Evolutionary conservation across 2,888 invertebrate species (phyloP).

Genomic region (Scaptodrosophila latifasciaeformis): DNA sequence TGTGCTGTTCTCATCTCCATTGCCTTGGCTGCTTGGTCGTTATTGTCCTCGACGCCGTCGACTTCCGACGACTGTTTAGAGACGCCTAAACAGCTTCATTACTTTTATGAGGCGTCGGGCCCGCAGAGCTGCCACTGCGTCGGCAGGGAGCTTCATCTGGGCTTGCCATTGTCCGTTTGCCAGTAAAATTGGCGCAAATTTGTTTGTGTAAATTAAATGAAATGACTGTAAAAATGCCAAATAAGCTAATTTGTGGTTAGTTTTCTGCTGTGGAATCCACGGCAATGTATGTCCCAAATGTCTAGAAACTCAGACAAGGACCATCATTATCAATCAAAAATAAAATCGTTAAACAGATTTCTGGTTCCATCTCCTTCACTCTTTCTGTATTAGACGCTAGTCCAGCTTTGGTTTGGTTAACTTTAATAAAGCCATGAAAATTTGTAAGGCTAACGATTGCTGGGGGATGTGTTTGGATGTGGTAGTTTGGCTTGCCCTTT

Average conservation of each 20-base stretch:
- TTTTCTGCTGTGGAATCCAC: conserved; percentile 26
- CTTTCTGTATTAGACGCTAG: too few species aligned
- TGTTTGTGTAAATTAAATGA: conserved; percentile 69
- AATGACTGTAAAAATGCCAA: conserved; percentile 69
- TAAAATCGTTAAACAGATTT: conserved; percentile 33
- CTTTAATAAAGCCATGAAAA: conserved; percentile 27
- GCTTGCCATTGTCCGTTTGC: conserved; percentile 51
- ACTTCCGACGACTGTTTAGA: conserved; percentile 68
- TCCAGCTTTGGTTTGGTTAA: too few species aligned
- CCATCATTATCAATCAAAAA: conserved; percentile 55
- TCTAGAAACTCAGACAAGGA: too few species aligned
- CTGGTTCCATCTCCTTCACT: too few species aligned
- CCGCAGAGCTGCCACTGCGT: neutral
- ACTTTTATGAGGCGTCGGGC: conserved; percentile 66
- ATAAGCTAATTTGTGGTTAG: conserved; percentile 68
- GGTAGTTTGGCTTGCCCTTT: conserved; percentile 19
- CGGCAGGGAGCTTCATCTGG: conserved; percentile 49
- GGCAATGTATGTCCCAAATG: too few species aligned
- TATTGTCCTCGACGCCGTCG: conserved; percentile 19
- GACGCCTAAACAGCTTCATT: conserved; percentile 69
- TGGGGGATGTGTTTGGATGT: conserved; percentile 17
- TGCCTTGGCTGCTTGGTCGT: neutral
- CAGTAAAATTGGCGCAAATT: conserved; percentile 54
- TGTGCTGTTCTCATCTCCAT: neutral
- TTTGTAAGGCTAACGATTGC: conserved; percentile 36